These are phyloP conservation scores for Cricetomys ansorgei DNA, from an alignment of 2,113 vertebrate species.

Conservation along the genomic window DNA sequence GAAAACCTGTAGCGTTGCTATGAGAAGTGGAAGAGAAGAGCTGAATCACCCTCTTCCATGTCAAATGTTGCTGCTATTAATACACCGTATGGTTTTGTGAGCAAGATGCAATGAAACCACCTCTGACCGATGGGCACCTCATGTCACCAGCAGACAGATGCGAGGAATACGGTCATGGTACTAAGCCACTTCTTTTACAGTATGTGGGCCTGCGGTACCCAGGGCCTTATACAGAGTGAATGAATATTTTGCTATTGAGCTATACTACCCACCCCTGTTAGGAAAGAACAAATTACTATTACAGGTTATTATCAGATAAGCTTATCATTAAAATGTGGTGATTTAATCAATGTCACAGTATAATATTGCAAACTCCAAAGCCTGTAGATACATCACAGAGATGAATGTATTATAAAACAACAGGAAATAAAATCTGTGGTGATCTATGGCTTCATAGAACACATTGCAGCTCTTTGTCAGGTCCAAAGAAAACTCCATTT, in stretches of 20 bases:
- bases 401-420: not conserved
- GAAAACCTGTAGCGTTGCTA: conserved; percentile 71
- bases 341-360: not conserved
- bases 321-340: not conserved
- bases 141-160: not conserved
- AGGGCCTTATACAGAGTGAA: not conserved
- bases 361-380: not conserved
- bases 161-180: not conserved
- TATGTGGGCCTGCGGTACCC: not conserved
- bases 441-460: not conserved
- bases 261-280: not conserved
- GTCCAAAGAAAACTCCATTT: not conserved
- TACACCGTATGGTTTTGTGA: conserved; percentile 21
- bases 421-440: not conserved
- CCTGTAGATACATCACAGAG: not conserved
- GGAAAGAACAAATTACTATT: not conserved
- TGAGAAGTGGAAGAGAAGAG: conserved; percentile 18
- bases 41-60: conserved; percentile 64
- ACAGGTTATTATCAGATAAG: not conserved
- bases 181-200: not conserved
- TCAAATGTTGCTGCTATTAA: conserved; percentile 72
- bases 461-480: not conserved
- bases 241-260: not conserved
- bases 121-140: not conserved
- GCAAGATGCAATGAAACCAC: conserved; percentile 28